Evolutionary conservation across 2,888 invertebrate species (phyloP), one percentile per base, ranked within the genome.

Genomic region (Dynastes grantii): DNA sequence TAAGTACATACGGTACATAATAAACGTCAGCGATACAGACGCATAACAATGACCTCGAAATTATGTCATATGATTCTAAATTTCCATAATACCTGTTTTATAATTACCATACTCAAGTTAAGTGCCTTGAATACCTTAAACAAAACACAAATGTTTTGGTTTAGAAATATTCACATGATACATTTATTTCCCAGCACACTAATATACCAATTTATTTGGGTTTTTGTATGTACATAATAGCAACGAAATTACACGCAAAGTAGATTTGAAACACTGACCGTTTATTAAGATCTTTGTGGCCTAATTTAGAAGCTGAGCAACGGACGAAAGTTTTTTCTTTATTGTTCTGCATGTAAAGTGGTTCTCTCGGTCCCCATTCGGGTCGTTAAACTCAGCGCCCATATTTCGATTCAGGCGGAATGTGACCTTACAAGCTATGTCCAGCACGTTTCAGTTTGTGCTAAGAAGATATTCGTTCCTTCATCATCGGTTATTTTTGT

Each of bases 21-120:
- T 2, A 22, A 53, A 22, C 55, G 67, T 67, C 67, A 16, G 32
- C 22, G 49, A n/a, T 64, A 67, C 2, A 27, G 63, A 32, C 32
- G 29, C 67, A 45, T 67, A 67, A 16, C 45, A 49, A 27, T 27
- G 45, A 67, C 67, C 67, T 67, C 67, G 67, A 67, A 67, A 45
- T 45, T 45, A 16, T 40, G 45, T 67, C 67, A 45, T 67, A 67
- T 67, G 67, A 67, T 45, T 67, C 11, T 13, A 27, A 67, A 67
- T 67, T 67, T 45, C 67, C 67, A 67, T 49, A 67, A 27, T 67
- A 22, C 45, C 45, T 45, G 45, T 13, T n/a, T 67, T 45, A 67
- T 49, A 49, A 64, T 64, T 67, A 67, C 67, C 27, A 2, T 13
- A 9, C 45, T 67, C 8, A 13, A 64, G n/a, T 64, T 32, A 32